Evolutionary conservation across 2,113 vertebrate species (phyloP).

Genomic region (Siphamia tubifer): DNA sequence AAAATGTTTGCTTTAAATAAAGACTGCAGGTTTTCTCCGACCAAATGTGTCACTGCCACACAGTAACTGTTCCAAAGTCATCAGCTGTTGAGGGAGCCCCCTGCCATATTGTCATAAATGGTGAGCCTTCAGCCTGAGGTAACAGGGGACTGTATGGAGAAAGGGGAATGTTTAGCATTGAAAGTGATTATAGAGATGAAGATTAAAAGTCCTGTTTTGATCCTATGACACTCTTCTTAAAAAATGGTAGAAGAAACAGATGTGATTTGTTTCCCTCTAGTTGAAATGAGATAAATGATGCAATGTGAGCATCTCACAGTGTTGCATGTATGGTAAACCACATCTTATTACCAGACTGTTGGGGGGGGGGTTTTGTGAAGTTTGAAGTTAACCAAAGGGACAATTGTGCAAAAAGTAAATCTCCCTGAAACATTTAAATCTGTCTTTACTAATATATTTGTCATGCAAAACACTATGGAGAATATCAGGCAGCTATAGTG

Average conservation of each 20-base stretch:
- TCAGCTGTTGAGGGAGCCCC: conserved; percentile 52
- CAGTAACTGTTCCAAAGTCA: conserved; percentile 20
- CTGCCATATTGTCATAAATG: conserved; percentile 65
- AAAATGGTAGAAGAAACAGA: neutral
- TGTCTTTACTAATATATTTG: conserved; percentile 20
- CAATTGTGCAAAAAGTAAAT: too few species aligned
- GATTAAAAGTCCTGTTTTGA: conserved; percentile 57
- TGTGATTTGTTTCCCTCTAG: conserved; percentile 53
- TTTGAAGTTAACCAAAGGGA: too few species aligned
- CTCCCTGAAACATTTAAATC: conserved; percentile 25
- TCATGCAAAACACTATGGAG: conserved; percentile 19
- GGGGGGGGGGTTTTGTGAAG: too few species aligned
- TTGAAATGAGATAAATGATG: conserved; percentile 16
- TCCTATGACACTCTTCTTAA: conserved; percentile 29
- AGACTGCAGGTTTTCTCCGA: conserved; percentile 5
- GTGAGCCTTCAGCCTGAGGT: conserved; percentile 46
- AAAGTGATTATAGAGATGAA: conserved; percentile 67
- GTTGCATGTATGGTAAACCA: conserved; percentile 2
- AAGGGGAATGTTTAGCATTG: conserved; percentile 10
- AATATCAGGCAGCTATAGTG: conserved; percentile 10
- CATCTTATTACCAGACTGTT: neutral
- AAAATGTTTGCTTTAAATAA: conserved; percentile 5
- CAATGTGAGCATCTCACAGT: conserved; percentile 19
- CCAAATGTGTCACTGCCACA: conserved; percentile 5
- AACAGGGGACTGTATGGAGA: conserved; percentile 24